A percentile compares a stretch with the other conserved stretches of the same genome.
Conservation (phyloP, 2,797 vertebrate species). For the Cossypha heuglini region DNA sequence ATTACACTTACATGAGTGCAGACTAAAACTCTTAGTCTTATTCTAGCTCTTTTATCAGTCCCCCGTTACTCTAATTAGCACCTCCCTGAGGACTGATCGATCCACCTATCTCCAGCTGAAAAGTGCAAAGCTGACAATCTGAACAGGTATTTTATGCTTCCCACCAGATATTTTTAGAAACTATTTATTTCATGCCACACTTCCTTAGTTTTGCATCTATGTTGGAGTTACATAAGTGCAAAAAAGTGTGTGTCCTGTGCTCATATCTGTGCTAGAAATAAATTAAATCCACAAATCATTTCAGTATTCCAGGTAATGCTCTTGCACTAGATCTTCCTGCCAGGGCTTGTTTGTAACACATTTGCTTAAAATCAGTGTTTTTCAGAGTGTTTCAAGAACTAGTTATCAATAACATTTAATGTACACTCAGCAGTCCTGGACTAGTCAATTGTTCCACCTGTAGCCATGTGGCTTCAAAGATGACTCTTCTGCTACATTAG, state of each 20-base stretch:
- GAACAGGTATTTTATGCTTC: not conserved
- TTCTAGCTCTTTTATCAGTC: not conserved
- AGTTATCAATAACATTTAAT: not conserved
- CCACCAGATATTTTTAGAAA: not conserved
- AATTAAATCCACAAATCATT: not conserved
- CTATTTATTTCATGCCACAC: not conserved
- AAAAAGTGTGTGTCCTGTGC: rapidly evolving
- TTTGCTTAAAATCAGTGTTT: not conserved
- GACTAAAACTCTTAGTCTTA: not conserved
- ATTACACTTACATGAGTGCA: not conserved
- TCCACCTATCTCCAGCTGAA: not conserved
- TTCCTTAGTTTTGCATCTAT: not conserved
- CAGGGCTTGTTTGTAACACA: not conserved
- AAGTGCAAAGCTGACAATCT: not conserved
- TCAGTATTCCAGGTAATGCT: not conserved
- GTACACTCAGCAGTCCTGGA: not conserved
- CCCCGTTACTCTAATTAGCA: not conserved
- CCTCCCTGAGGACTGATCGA: not conserved
- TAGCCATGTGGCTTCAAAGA: not conserved
- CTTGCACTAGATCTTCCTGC: not conserved
- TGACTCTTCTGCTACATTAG: not conserved
- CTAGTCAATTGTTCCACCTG: not conserved
- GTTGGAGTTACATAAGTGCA: not conserved
- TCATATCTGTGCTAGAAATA: not conserved
- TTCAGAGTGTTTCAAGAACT: not conserved